These are phyloP conservation scores for Rosalia funebris DNA, from an alignment of 2,888 invertebrate species.

Conservation along the genomic window DNA sequence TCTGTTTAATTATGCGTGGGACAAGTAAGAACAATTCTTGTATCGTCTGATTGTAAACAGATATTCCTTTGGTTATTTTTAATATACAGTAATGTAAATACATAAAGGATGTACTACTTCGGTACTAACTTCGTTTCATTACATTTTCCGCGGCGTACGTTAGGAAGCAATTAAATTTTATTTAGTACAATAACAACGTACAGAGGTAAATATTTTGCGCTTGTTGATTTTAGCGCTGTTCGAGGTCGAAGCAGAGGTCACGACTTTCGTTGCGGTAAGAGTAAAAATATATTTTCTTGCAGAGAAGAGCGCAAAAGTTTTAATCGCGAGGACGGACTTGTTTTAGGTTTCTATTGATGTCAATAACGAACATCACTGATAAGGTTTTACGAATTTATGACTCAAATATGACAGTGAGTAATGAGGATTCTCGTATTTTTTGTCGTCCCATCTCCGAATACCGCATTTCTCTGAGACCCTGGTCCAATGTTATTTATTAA, in stretches of 20 bases:
- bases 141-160: neutral
- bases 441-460: neutral
- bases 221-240: neutral
- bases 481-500: no score
- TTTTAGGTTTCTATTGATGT: neutral
- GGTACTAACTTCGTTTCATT: no score
- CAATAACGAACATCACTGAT: neutral
- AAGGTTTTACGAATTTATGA: neutral
- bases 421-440: neutral
- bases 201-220: neutral
- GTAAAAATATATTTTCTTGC: neutral
- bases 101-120: no score
- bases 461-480: no score
- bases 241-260: neutral
- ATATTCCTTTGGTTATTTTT: neutral
- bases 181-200: neutral
- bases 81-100: neutral
- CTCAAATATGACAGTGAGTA: neutral
- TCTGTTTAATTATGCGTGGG: conserved; percentile 11
- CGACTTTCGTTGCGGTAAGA: neutral
- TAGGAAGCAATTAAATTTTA: neutral
- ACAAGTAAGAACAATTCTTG: neutral
- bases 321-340: neutral
- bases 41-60: neutral
- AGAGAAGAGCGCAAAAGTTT: neutral